phyloP scores from a whole-genome alignment of 2,113 vertebrate species.

The Centrocercus urophasianus region DNA sequence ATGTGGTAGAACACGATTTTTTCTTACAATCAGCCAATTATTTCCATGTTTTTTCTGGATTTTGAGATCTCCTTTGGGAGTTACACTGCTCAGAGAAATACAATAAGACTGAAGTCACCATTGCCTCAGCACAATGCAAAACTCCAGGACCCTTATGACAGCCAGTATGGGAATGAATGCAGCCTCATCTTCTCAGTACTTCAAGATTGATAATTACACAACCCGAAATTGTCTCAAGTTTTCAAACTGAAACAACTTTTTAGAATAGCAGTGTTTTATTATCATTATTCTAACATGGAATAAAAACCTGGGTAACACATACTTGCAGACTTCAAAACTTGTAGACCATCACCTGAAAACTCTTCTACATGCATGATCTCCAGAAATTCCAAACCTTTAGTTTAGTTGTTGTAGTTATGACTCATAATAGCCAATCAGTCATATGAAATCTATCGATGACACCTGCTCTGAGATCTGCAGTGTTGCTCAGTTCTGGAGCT shows the following conservation, averaged over 20 bases:
- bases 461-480: neutral
- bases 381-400: neutral
- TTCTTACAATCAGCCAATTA: neutral
- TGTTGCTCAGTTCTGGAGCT: neutral
- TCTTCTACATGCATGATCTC: neutral
- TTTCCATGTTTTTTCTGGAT: constrained; percentile 4
- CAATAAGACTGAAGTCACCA: neutral
- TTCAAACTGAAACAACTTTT: neutral
- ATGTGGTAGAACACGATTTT: neutral
- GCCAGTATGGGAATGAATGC: neutral
- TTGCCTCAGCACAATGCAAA: neutral
- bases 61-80: constrained; percentile 1
- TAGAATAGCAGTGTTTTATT: neutral
- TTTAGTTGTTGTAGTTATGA: neutral
- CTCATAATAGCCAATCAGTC: neutral
- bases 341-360: neutral
- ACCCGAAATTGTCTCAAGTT: neutral
- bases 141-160: neutral
- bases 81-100: neutral
- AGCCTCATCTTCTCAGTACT: neutral
- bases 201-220: neutral
- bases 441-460: neutral
- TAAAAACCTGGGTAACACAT: neutral
- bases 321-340: neutral
- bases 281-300: neutral